These are phyloP conservation scores for Synaphobranchus kaupii DNA, from an alignment of 2,797 vertebrate species.

Conservation along the genomic window DNA sequence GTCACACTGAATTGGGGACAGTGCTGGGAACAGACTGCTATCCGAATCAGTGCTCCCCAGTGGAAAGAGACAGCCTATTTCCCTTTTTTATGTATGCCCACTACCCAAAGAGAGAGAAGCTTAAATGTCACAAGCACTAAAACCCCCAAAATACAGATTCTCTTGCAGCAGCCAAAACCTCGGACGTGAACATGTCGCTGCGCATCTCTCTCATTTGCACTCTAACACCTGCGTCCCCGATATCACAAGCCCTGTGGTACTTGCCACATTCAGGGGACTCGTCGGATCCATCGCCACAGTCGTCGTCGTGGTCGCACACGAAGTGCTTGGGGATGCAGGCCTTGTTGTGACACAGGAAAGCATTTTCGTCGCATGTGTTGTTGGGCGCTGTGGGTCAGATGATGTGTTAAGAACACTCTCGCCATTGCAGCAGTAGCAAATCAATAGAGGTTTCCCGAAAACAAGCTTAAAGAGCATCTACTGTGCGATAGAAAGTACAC, in stretches of 20 bases:
- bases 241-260: constrained; percentile 49
- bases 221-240: background rate
- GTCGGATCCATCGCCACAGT: constrained; percentile 95
- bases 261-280: constrained; percentile 92
- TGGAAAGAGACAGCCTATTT: background rate
- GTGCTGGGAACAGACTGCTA: background rate
- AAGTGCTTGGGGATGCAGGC: constrained; percentile 91
- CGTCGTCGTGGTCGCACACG: constrained; percentile 93
- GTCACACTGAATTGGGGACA: background rate
- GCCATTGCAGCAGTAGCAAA: background rate
- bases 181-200: background rate
- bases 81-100: background rate
- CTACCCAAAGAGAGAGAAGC: background rate
- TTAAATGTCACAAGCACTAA: background rate
- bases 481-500: background rate
- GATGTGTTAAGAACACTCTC: background rate
- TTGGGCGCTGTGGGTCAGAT: constrained; percentile 81
- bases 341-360: constrained; percentile 91
- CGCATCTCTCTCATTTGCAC: background rate
- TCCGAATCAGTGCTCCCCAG: background rate
- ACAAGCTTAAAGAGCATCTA: background rate
- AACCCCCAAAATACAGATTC: background rate
- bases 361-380: constrained; percentile 93
- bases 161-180: background rate
- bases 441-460: background rate